Evolutionary conservation across 2,888 invertebrate genomes (phyloP), one percentile per base, ranked within the genome.

Genomic region (Aquatica leii): DNA sequence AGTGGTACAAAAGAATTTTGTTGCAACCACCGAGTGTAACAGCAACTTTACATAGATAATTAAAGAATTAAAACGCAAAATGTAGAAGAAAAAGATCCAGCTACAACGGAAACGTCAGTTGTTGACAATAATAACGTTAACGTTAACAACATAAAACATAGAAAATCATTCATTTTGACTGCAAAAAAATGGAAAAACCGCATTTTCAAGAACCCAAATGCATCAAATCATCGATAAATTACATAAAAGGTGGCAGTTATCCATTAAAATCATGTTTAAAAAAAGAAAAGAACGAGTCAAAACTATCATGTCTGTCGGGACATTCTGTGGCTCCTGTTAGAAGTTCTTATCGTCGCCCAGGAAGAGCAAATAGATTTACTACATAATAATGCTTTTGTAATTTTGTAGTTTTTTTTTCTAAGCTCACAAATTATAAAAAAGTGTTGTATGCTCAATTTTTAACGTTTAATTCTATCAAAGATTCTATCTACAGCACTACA

Each of bases 111-210:
- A 17, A 9, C 1, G 24, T 24, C 24, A 20, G 17, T 17, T 20
- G 20, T 18, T 11, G 17, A 46, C 17, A 18, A 17, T 41, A 41
- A 8, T 8, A 15, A 41, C 6, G 46, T 3, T 20, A 18, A 1
- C 5, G 5, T 5, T 46, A 18, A 15, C 17, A 43, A 4, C 57
- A 57, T 77, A 6, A 72, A 73, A 53, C 77, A 77, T 56, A 78
- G 75, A n/a, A 77, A 78, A 69, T 79, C 79, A 14, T 73, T 77
- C 43, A 75, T 77, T 54, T 68, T 78, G 12, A 73, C 69, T 52
- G 18, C 66, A 21, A 77, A 74, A 59, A 78, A 75, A 48, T 71
- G 34, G 67, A 71, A 5, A 76, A 72, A 62, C 67, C 71, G 17
- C 68, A 67, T 50, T 72, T 70, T 43, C 76, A 76, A 34, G 77